Evolutionary conservation across 2,797 vertebrate genomes (phyloP), one percentile per base, ranked within the genome.

Genomic region (Pteropus rufus): DNA sequence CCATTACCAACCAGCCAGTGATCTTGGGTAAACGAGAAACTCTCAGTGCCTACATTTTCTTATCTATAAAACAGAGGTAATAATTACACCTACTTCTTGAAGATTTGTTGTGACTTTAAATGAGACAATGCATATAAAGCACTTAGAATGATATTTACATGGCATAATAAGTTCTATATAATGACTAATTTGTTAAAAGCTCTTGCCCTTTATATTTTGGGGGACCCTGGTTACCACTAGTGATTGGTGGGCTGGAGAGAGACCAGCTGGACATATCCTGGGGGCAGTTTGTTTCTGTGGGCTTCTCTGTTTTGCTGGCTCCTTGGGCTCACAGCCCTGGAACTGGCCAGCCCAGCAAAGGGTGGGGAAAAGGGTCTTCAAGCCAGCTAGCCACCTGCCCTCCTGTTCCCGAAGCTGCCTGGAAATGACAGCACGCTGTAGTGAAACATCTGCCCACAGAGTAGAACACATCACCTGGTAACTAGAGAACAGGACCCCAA

Each of bases 151-250:
- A 46, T 12, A 36, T 46, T 84, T 46, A 72, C 12, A 73, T 87
- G 29, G 14, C 41, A 24, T 31, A 82, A 58, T 82, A 56, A 82
- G 14, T 70, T 89, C 44, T 86, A 10, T 56, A 44, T 46, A 36
- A 87, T 93, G n/a, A 29, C 36, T 64, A 39, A 24, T 49, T 41
- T 84, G 82, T 84, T 86, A 29, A 77, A 94, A 82, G 24, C 14
- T 46, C 26, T 26, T 62, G 36, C 9, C 12, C 24, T 95, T 23
- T 90, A 34, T 76, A 79, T 89, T 85, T 77, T 84, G 69, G 5
- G 65, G 21, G 39, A 21, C 26, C 14, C 16, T 77, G 46, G 73
- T 69, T 26, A 26, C 34, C n/a, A 56, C 86, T 49, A 76, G 46
- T 58, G 7, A 69, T 9, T 75, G 4, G 41, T 6, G 9, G 29